Evolutionary conservation across 1,140 invertebrate species (phyloP).

Genomic region (Drosophila subpulchrella): DNA sequence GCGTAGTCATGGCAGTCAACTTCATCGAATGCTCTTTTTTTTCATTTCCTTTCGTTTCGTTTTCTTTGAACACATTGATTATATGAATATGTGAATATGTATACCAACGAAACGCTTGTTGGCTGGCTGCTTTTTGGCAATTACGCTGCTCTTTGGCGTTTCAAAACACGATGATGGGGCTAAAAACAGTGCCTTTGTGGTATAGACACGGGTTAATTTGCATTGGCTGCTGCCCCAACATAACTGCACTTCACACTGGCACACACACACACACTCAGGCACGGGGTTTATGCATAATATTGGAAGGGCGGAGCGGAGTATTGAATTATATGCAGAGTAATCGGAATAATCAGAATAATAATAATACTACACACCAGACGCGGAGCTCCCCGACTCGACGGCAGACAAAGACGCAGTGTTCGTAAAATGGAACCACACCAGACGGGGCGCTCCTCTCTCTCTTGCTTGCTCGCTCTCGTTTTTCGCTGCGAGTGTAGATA

Average conservation of each 20-base stretch:
- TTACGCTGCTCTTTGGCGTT: conserved; percentile 29
- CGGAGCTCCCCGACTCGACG: conserved; percentile 57
- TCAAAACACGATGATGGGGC: conserved; percentile 50
- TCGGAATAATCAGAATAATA: conserved; percentile 48
- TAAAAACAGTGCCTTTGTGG: conserved; percentile 26
- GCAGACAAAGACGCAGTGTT: conserved; percentile 74
- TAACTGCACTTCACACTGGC: conserved; percentile 49
- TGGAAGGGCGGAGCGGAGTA: conserved; percentile 10
- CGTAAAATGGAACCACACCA: conserved; percentile 58
- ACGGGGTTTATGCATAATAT: background rate
- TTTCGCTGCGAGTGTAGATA: conserved; percentile 60
- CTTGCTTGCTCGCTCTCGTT: conserved; percentile 16
- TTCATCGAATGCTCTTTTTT: conserved; percentile 71
- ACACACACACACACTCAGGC: conserved; percentile 23
- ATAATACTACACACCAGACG: conserved; percentile 63
- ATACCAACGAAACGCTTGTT: conserved; percentile 64
- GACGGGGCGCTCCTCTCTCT: conserved; percentile 35
- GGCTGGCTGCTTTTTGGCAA: conserved; percentile 47
- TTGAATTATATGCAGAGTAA: conserved; percentile 9
- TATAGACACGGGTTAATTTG: conserved; percentile 46
- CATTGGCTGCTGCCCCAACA: conserved; percentile 14
- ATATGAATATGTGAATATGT: conserved; percentile 75
- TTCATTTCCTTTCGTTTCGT: conserved; percentile 21
- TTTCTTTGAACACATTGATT: conserved; percentile 62
- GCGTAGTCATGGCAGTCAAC: conserved; percentile 80